Evolutionary conservation across 2,888 invertebrate species (phyloP), one percentile per base, ranked within the genome.

Genomic region (Sphaerophoria rueppellii): DNA sequence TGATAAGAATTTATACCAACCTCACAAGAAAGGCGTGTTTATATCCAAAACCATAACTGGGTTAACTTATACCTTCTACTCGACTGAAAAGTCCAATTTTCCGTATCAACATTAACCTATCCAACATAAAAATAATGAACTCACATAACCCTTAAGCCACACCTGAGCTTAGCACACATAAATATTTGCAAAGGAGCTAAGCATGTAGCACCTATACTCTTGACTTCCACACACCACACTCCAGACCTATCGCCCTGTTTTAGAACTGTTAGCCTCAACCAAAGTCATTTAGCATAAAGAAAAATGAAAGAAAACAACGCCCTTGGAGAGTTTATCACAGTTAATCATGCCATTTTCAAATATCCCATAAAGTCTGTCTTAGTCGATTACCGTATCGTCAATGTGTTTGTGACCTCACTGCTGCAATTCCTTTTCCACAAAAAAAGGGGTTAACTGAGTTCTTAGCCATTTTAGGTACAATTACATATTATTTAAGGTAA

Each of bases 141-240:
- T 52, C 52, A 3, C 6, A 76, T 76, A 72, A 73, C 72, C 78
- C 43, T 58, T 11, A 48, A 46, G 67, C 35, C 74, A 75, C 80
- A 57, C 80, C 80, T 65, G 14, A 50, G 43, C 12, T 43, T 4
- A 43, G 43, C 43, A 43, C 1, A 40, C 43, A 43, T 43, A 43
- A 43, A 7, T 43, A 43, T 43, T 43, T 9, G 43, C 43, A 43
- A 43, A 9, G 4, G 2, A 7, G 9, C 40, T 9, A 7, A 40
- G 2, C 9, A 35, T 9, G 50, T 40, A 71, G 52, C 50, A 57
- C 32, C 9, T 58, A 24, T 24, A 24, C 24, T 35, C 65, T 37
- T 9, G n/a, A 61, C 40, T 58, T 58, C 37, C 58, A 16, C 58
- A 16, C 58, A 40, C 58, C 58, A 40, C 16, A 12, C 16, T 58